Conservation (phyloP, 2,888 invertebrate species). For the Linyphia triangularis region DNA sequence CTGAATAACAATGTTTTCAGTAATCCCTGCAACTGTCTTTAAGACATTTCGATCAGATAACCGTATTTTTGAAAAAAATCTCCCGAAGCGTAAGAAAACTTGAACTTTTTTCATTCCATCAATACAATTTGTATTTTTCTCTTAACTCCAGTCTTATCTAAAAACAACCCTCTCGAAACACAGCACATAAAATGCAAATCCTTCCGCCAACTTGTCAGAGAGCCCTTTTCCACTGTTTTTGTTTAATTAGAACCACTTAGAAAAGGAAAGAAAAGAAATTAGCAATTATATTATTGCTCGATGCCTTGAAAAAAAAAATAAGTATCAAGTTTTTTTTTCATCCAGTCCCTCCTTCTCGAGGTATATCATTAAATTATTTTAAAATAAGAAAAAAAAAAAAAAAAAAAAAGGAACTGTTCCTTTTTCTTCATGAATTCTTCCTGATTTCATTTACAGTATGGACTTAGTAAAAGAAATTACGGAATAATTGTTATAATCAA, state of each 20-base stretch:
- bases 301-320: background rate
- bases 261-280: background rate
- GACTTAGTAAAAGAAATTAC: background rate
- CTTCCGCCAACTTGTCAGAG: background rate
- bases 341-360: background rate
- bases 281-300: background rate
- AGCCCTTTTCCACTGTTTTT: background rate
- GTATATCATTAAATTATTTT: background rate
- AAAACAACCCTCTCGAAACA: background rate
- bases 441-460: background rate
- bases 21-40: no score
- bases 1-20: no score
- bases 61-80: no score
- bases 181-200: background rate
- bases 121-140: no score
- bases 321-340: background rate
- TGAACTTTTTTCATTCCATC: no score
- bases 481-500: background rate
- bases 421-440: background rate
- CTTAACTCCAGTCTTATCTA: background rate
- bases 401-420: background rate
- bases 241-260: background rate
- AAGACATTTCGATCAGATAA: no score
- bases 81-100: no score
- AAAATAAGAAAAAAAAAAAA: no score